A percentile compares a stretch with the other conserved stretches of the same genome.
Evolutionary conservation across 2,888 invertebrate genomes (phyloP).

Genomic region (Cybosia mesomella): DNA sequence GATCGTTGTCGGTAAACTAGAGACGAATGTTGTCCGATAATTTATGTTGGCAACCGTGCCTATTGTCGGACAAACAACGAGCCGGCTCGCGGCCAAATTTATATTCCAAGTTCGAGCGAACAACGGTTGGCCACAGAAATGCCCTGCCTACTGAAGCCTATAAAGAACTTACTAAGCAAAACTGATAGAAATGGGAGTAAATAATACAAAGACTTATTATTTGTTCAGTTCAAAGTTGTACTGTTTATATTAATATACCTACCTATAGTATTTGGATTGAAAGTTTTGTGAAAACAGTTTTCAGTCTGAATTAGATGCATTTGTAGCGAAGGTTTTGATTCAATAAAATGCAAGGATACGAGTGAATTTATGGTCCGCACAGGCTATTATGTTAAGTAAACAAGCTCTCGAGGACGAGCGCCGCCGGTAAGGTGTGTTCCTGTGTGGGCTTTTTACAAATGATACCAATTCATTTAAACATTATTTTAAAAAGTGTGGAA

Average conservation of each 20-base stretch:
- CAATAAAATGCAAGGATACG: constrained; percentile 65
- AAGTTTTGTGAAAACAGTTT: constrained; percentile 33
- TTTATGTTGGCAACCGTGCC: constrained; percentile 76
- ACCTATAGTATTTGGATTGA: not conserved
- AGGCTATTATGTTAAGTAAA: constrained; percentile 74
- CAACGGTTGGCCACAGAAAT: constrained; percentile 64
- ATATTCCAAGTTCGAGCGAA: constrained; percentile 75
- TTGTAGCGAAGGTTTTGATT: constrained; percentile 65
- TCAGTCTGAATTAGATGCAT: constrained; percentile 55
- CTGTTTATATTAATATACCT: constrained; percentile 25
- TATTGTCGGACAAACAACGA: constrained; percentile 77
- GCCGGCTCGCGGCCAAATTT: constrained; percentile 71
- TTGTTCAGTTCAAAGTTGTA: constrained; percentile 50
- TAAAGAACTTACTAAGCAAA: constrained; percentile 68
- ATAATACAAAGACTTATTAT: constrained; percentile 60
- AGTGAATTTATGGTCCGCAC: constrained; percentile 60
- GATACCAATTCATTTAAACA: not conserved
- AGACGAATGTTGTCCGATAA: constrained; percentile 77
- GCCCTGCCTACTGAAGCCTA: constrained; percentile 60
- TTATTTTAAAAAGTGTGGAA: not conserved
- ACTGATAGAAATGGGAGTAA: constrained; percentile 69
- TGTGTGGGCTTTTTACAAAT: constrained; percentile 24
- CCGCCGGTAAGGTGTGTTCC: constrained; percentile 30
- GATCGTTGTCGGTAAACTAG: constrained; percentile 66
- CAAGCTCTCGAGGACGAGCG: constrained; percentile 58